Base-by-base conservation (phyloP, 2,888 invertebrate species). In the Chesias legatella region DNA sequence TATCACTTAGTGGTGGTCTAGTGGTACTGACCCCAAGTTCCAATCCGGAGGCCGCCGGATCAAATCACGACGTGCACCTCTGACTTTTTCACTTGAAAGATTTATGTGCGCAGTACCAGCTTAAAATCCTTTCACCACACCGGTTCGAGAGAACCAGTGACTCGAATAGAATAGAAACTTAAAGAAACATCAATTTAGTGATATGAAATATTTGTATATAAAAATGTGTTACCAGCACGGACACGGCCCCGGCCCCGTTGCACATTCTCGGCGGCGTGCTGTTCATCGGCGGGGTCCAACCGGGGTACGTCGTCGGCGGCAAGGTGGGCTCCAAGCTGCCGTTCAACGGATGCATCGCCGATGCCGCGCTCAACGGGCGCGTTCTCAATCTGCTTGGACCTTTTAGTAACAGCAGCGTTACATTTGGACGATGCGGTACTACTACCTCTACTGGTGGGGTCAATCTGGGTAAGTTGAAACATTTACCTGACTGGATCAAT, bases 311-410 rank as follows among this genome's bases (percentile, higher is more conserved):
- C 4, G 81, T 91, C 0, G 80, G 88, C 1, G 90, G 90, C 3
- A 89, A 88, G 6, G 73, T 91, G 0, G 91, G 91, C 4, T 89
- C 91, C 0, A 83, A 89, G 32, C 82, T 85, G 3, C 90, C 94
- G 2, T 96, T 98, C 70, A 86, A 90, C 13, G 99, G 99, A 1
- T 99, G 99, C 77, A 93, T 99, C 27, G 96, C 95, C 0, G 98
- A 99, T 73, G 94, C 96, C 0, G 96, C 96, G 0, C 83, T 98
- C 34, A 97, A 98, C 69, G 95, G 94, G 1, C 90, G 91, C 41
- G 71, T 82, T 23, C 65, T 85, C 11, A 81, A 75, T 51, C 61
- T 84, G 10, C 57, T 82, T 21, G 75, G 76, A 48, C 79, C 83
- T 1, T 73, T 60, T 67, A 67, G 73, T 53, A 71, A 80, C 43